Evolutionary conservation across 2,797 vertebrate species (phyloP).

Genomic region (Gymnocypris eckloni): DNA sequence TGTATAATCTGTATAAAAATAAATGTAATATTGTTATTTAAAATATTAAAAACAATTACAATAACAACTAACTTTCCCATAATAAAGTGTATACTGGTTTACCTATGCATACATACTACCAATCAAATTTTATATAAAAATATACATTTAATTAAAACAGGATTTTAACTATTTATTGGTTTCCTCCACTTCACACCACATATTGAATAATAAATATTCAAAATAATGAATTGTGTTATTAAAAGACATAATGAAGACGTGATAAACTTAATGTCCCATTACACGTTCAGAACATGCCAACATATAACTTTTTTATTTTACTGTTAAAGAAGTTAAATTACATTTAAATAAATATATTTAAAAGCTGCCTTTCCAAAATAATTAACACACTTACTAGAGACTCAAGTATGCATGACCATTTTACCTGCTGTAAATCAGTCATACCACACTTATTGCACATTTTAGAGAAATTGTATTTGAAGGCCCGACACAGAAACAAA

Average conservation of each 20-base stretch:
- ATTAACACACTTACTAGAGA: neutral
- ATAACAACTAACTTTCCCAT: neutral
- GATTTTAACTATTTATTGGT: neutral
- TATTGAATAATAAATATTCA: neutral
- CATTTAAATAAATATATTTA: neutral
- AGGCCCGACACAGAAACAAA: slow-evolving; percentile 47
- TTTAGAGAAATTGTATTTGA: neutral
- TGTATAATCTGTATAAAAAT: no score
- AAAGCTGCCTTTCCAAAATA: neutral
- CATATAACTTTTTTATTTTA: neutral
- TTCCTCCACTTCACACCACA: neutral
- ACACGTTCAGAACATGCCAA: neutral
- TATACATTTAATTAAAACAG: neutral
- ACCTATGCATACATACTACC: neutral
- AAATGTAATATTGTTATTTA: no score
- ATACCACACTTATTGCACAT: slow-evolving; percentile 22
- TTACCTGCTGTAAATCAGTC: slow-evolving; percentile 4
- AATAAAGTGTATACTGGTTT: neutral
- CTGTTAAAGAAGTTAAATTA: neutral
- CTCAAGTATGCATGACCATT: neutral
- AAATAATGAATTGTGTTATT: neutral
- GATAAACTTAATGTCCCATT: neutral
- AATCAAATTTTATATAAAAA: neutral
- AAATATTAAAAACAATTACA: no score
- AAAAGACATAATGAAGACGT: neutral